Evolutionary conservation across 1,140 invertebrate species (phyloP).

Genomic region (Zaprionus taronus): DNA sequence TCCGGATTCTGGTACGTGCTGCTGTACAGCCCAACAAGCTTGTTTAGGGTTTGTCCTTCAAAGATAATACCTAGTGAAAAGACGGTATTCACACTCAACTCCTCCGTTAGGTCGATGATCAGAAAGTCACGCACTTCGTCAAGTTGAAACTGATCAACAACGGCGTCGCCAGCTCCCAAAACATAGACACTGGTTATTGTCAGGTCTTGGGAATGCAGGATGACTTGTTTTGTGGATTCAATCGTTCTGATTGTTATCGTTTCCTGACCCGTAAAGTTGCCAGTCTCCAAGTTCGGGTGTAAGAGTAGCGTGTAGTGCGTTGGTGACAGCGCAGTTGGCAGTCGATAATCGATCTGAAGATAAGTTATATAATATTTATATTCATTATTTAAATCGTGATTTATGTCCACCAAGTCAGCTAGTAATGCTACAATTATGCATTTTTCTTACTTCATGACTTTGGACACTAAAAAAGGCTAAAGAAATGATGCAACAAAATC

Average conservation of each 20-base stretch:
- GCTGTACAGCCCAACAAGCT: constrained; percentile 85
- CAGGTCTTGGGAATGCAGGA: constrained; percentile 88
- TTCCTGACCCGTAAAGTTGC: constrained; percentile 89
- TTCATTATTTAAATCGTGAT: too few species aligned
- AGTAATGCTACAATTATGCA: too few species aligned
- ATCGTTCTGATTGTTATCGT: constrained; percentile 88
- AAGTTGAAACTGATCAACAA: constrained; percentile 46
- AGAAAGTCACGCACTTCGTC: constrained; percentile 68
- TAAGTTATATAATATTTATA: too few species aligned
- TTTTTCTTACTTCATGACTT: too few species aligned
- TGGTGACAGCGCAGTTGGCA: constrained; percentile 89
- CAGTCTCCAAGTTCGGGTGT: constrained; percentile 89
- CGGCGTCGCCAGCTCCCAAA: background rate
- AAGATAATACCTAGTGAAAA: constrained; percentile 82
- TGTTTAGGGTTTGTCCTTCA: constrained; percentile 83
- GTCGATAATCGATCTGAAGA: constrained; percentile 85
- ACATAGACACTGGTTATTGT: constrained; percentile 62
- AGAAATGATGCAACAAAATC: too few species aligned
- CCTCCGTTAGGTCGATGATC: constrained; percentile 55
- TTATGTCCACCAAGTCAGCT: too few species aligned
- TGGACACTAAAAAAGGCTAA: too few species aligned
- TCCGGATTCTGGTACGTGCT: constrained; percentile 83
- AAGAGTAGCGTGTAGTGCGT: constrained; percentile 91
- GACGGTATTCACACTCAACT: constrained; percentile 28
- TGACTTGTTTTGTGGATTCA: constrained; percentile 86